Percentiles rank a stretch among this genome's conserved stretches.
These are phyloP conservation scores for Octomys mimax DNA, from an alignment of 2,797 vertebrate species.

Conservation along the genomic window DNA sequence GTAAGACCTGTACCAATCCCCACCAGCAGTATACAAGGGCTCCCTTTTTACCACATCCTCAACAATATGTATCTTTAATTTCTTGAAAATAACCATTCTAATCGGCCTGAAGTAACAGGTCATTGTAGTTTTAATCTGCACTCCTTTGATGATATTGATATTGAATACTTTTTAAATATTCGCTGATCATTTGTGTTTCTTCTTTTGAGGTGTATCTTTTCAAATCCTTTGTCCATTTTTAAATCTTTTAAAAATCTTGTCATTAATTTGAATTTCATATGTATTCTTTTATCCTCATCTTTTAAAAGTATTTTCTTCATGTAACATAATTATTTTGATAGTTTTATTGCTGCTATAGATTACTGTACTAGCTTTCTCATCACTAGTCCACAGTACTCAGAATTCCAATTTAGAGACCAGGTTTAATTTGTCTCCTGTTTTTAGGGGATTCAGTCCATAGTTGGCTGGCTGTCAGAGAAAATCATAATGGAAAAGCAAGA, in stretches of 20 bases:
- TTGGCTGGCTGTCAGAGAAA: neutral
- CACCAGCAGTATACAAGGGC: neutral
- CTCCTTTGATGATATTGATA: neutral
- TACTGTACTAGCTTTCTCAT: neutral
- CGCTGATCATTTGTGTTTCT: neutral
- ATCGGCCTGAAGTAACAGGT: neutral
- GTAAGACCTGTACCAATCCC: neutral
- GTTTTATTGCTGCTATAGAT: neutral
- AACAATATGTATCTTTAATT: neutral
- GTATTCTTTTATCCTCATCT: neutral
- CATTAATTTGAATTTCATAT: neutral
- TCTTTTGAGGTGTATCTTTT: neutral
- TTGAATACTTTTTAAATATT: neutral
- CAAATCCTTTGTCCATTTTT: neutral
- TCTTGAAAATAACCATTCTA: neutral
- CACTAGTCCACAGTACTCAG: neutral
- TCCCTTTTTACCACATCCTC: neutral
- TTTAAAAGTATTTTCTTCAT: constrained; percentile 18
- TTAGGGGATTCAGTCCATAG: neutral
- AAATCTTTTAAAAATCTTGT: neutral
- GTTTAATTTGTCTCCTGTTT: neutral
- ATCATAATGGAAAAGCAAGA: neutral
- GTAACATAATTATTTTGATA: neutral
- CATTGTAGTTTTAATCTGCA: neutral
- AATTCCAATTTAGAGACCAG: neutral